Evolutionary conservation across 1,140 invertebrate species (phyloP), one percentile per base, ranked within the genome.

Genomic region (Drosophila cardini): DNA sequence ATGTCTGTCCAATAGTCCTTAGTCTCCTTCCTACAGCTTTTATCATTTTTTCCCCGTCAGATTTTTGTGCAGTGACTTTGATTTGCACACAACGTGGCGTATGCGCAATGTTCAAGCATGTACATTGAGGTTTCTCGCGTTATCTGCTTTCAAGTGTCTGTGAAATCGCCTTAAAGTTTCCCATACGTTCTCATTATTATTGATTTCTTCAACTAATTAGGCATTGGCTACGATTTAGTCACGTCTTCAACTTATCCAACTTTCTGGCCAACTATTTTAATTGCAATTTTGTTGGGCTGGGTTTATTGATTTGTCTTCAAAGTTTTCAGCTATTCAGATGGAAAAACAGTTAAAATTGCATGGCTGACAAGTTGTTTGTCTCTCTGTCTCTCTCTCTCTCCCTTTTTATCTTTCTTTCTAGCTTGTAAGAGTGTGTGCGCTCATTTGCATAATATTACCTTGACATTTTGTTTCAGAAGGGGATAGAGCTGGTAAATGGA

Each of bases 301-400:
- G 38, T 68, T 32, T 69, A 84, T 84, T 84, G 80, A 84, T 84
- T 84, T 80, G 80, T 71, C 80, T 84, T 76, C 55, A 84, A 84
- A 68, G 74, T 83, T 79, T 75, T 53, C 18, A 42, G 58, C 32
- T 6, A 48, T 38, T 34, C 38, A 45, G n/a, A 16, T 32, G 34
- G 43, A 21, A 69, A 53, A 45, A 21, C 40, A 18, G 18, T 18
- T 58, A 40, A n/a, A 46, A 65, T 42, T 18, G 38, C 69, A 57
- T 21, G 21, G 6, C 80, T 84, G 80, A 84, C 80, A 84, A 84
- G 84, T 84, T 80, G 80, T 65, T 76, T 55, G 80, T 11, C 60
- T 57, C 55, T 50, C 42, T 30, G 26, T 16, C 21, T 4, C 21
- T 21, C 3, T 21, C 21, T 1, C 21, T 0, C 4, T 2, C 21